A percentile compares a stretch with the other conserved stretches of the same genome.
Evolutionary conservation across 2,797 vertebrate species (phyloP).

Genomic region (Lagocephalus sceleratus): DNA sequence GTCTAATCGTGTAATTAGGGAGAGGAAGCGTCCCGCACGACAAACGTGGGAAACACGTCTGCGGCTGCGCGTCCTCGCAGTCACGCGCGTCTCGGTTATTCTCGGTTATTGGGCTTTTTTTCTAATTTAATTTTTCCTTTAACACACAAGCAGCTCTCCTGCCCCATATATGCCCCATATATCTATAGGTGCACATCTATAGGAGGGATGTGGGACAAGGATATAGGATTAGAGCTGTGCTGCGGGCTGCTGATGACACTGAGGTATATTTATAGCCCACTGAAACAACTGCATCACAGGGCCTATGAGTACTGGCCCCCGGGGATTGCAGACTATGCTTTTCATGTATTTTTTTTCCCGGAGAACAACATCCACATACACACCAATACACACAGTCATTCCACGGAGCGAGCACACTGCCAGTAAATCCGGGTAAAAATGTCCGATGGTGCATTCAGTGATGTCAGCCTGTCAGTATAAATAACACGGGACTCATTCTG

Average conservation of each 20-base stretch:
- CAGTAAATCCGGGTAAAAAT: constrained; percentile 55
- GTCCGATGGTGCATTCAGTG: constrained; percentile 56
- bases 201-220: not conserved
- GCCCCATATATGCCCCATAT: not conserved
- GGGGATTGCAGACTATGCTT: constrained; percentile 56
- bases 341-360: constrained; percentile 63
- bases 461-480: constrained; percentile 56
- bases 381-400: constrained; percentile 3
- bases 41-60: constrained; percentile 1
- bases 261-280: constrained; percentile 65
- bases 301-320: constrained; percentile 58
- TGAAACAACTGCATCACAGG: constrained; percentile 69
- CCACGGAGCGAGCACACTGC: constrained; percentile 32
- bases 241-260: constrained; percentile 56
- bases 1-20: constrained; percentile 34
- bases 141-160: not conserved
- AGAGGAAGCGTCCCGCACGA: constrained; percentile 18
- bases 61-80: not conserved
- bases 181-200: too few species aligned
- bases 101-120: too few species aligned
- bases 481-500: constrained; percentile 52
- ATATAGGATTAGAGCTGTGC: constrained; percentile 54
- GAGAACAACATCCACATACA: constrained; percentile 10
- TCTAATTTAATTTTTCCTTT: too few species aligned
- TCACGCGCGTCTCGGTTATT: not conserved